A percentile compares a stretch with the other conserved stretches of the same genome.
These are phyloP conservation scores for Furcula furcula DNA, from an alignment of 2,888 invertebrate species.

Conservation along the genomic window DNA sequence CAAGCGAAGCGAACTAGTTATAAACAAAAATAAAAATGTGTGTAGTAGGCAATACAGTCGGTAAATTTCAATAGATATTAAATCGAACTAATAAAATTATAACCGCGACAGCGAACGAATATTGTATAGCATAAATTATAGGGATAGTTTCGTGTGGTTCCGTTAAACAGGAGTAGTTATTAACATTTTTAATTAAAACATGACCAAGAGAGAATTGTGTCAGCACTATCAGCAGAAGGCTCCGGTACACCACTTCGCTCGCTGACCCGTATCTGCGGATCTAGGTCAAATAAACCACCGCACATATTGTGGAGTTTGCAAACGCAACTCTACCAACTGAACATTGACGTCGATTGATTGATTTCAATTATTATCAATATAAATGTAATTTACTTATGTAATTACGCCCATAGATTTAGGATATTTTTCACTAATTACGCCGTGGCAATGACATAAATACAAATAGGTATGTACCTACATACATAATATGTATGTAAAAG, in stretches of 20 bases:
- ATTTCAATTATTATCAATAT: conserved; percentile 17
- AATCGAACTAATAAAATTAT: too few relatives aligned
- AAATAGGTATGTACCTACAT: background rate
- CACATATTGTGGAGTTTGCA: conserved; percentile 41
- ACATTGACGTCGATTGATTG: conserved; percentile 13
- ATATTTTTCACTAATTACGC: too few relatives aligned
- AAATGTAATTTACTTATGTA: too few relatives aligned
- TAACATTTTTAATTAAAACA: conserved; percentile 56
- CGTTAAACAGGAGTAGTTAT: conserved; percentile 3
- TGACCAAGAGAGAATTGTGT: conserved; percentile 46
- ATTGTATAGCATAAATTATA: too few relatives aligned
- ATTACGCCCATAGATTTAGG: too few relatives aligned
- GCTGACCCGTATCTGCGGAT: conserved; percentile 65
- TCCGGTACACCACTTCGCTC: conserved; percentile 38
- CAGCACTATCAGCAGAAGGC: conserved; percentile 35
- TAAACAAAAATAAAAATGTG: too few relatives aligned
- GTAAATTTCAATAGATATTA: too few relatives aligned
- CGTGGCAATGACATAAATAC: too few relatives aligned
- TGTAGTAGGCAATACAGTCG: too few relatives aligned
- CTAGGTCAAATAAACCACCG: conserved; percentile 68
- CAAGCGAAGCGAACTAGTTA: too few relatives aligned
- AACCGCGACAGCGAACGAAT: too few relatives aligned
- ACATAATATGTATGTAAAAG: too few relatives aligned
- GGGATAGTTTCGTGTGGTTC: background rate
- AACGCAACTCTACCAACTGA: conserved; percentile 25